A percentile compares a stretch with the other conserved stretches of the same genome.
phyloP scores from a whole-genome alignment of 2,113 vertebrate genomes.

The Cyanoramphus novaezelandiae region DNA sequence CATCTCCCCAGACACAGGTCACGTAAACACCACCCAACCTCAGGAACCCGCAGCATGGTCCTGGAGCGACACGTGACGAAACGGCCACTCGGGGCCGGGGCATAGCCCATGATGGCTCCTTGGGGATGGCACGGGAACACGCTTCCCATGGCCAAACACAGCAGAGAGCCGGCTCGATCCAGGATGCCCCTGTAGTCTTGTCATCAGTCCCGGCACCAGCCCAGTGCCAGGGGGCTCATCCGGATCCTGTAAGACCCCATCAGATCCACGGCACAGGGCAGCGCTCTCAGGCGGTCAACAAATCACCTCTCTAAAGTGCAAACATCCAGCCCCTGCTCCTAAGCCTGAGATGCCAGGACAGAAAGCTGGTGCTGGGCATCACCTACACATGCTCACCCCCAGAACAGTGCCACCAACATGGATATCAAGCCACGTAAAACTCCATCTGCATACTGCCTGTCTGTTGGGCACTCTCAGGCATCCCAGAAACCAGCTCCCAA shows the following conservation, averaged over 20 bases:
- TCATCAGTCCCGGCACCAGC: not conserved
- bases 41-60: not conserved
- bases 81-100: not conserved
- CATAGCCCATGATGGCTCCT: not conserved
- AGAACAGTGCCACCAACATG: not conserved
- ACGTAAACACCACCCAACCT: not conserved
- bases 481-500: not conserved
- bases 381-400: not conserved
- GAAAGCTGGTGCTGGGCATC: not conserved
- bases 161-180: not conserved
- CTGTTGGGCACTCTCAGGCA: not conserved
- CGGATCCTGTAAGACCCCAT: not conserved
- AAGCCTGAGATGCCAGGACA: not conserved
- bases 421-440: not conserved
- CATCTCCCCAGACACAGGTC: not conserved
- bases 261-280: not conserved
- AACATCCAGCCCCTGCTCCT: not conserved
- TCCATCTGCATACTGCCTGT: not conserved
- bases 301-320: not conserved
- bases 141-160: not conserved
- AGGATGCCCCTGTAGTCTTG: not conserved
- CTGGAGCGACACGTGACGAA: fast-evolving
- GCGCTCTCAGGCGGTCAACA: not conserved
- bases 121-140: not conserved
- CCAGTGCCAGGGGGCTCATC: not conserved